Conservation (phyloP, 2,113 vertebrate species). For the Centropristis striata region DNA sequence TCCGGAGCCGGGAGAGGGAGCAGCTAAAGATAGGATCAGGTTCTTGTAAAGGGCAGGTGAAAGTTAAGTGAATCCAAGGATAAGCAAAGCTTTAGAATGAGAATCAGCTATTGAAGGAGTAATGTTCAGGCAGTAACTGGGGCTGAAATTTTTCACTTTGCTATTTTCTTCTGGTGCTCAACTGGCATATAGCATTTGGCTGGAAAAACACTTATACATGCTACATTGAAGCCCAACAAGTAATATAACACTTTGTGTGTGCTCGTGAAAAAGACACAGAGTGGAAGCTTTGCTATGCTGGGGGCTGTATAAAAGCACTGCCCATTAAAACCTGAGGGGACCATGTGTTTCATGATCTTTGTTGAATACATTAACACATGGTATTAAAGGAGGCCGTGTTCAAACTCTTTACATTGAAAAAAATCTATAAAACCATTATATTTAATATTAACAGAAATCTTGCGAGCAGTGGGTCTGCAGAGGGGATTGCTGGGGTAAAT, state of each 20-base stretch:
- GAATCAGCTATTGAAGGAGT: constrained; percentile 5
- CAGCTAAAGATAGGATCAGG: constrained; percentile 26
- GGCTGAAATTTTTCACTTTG: neutral
- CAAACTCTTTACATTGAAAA: neutral
- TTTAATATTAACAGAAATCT: neutral
- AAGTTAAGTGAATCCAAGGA: constrained; percentile 39
- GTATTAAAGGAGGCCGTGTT: neutral
- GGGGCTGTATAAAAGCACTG: constrained; percentile 1
- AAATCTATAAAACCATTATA: neutral
- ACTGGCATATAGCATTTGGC: neutral
- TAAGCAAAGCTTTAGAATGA: constrained; percentile 16
- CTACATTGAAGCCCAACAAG: neutral
- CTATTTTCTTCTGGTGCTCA: neutral
- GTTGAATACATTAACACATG: neutral
- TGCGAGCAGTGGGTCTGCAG: neutral
- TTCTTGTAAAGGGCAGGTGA: constrained; percentile 36
- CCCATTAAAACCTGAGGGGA: neutral
- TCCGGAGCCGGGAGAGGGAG: constrained; percentile 5
- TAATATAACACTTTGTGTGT: constrained; percentile 2
- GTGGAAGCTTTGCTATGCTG: neutral
- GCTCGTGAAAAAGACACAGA: constrained; percentile 4
- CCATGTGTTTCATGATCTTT: neutral
- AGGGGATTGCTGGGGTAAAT: neutral
- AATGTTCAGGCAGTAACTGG: neutral
- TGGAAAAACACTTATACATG: neutral